Evolutionary conservation across 2,888 invertebrate species (phyloP).

Genomic region (Eupithecia inturbata): DNA sequence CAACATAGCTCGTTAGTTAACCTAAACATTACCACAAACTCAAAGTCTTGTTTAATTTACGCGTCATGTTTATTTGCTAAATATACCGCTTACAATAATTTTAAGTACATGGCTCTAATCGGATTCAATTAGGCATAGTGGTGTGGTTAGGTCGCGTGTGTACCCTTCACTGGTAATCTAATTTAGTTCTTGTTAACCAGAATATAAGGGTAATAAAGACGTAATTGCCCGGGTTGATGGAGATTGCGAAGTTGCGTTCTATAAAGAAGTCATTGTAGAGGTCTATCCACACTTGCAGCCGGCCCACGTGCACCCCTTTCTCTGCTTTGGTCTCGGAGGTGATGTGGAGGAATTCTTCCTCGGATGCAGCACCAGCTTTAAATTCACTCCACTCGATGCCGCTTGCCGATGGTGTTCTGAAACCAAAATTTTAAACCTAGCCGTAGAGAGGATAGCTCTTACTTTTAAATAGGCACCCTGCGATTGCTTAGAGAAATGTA

Average conservation of each 20-base stretch:
- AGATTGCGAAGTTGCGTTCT: conserved; percentile 51
- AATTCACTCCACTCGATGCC: conserved; percentile 57
- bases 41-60: conserved; percentile 29
- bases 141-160: conserved; percentile 25
- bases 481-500: neutral
- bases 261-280: conserved; percentile 67
- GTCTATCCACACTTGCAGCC: conserved; percentile 64
- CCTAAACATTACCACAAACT: conserved; percentile 35
- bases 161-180: conserved; percentile 39
- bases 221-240: conserved; percentile 19
- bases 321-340: conserved; percentile 38
- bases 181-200: conserved; percentile 40
- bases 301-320: conserved; percentile 58
- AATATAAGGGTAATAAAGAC: conserved; percentile 41
- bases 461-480: neutral
- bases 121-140: conserved; percentile 41
- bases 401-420: conserved; percentile 57
- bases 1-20: conserved; percentile 19
- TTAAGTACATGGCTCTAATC: conserved; percentile 52
- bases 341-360: conserved; percentile 66
- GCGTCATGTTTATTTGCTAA: conserved; percentile 39
- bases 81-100: conserved; percentile 50
- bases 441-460: neutral
- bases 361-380: conserved; percentile 40
- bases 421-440: conserved; percentile 35